phyloP scores from a whole-genome alignment of 2,888 invertebrate species.

The Synergus itoensis region DNA sequence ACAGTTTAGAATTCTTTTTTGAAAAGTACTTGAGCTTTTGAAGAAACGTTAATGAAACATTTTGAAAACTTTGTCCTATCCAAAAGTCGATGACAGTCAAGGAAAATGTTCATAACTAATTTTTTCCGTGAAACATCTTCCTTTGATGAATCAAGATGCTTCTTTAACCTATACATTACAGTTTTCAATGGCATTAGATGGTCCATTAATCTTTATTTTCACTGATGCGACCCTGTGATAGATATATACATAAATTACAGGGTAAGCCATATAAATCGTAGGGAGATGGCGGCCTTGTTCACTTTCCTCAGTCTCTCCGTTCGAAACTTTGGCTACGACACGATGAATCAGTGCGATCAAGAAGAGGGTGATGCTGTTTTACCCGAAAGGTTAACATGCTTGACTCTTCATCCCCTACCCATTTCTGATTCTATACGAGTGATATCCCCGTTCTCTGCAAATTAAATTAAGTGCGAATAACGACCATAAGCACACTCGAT shows the following conservation, averaged over 20 bases:
- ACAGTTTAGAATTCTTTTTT: too few species aligned
- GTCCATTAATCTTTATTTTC: slow-evolving; percentile 37
- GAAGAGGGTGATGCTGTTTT: slow-evolving; percentile 19
- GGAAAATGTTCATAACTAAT: too few species aligned
- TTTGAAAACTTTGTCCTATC: too few species aligned
- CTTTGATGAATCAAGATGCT: slow-evolving; percentile 12
- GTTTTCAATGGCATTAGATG: slow-evolving; percentile 26
- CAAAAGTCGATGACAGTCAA: too few species aligned
- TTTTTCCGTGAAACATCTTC: too few species aligned
- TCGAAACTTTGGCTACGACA: slow-evolving; percentile 17
- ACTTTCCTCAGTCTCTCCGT: slow-evolving; percentile 11
- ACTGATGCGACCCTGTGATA: slow-evolving; percentile 19
- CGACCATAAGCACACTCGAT: neutral
- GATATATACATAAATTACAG: slow-evolving; percentile 41
- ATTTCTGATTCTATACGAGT: slow-evolving; percentile 24
- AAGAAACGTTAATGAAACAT: too few species aligned
- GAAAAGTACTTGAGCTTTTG: too few species aligned
- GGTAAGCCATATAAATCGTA: slow-evolving; percentile 19
- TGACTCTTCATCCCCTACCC: slow-evolving; percentile 9
- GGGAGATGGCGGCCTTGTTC: slow-evolving; percentile 17
- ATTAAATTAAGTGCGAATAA: slow-evolving; percentile 7
- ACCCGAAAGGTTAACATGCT: slow-evolving; percentile 13
- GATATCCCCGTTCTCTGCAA: neutral
- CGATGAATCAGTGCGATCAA: slow-evolving; percentile 32
- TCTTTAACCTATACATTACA: neutral